These are phyloP conservation scores for Nephrocerus scutellatus DNA, from an alignment of 2,888 invertebrate genomes.

Conservation along the genomic window DNA sequence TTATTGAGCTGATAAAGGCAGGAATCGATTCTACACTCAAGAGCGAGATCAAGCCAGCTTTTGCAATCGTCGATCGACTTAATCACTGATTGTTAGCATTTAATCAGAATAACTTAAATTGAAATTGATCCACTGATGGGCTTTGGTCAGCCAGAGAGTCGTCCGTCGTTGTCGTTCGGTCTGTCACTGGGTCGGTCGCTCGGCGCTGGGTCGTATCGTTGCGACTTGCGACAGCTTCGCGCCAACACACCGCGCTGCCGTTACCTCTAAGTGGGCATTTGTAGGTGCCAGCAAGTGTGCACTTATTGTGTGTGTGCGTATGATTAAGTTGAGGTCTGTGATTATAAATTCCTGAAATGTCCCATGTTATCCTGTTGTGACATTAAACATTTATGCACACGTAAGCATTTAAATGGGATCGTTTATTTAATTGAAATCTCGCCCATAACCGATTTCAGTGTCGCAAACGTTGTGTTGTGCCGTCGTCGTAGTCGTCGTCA, in stretches of 20 bases:
- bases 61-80: no score
- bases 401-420: conserved; percentile 24
- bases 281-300: no score
- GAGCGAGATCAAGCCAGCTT: no score
- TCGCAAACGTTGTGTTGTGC: no score
- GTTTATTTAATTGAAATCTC: conserved; percentile 24
- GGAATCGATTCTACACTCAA: no score
- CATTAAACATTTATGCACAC: conserved; percentile 23
- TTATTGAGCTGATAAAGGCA: no score
- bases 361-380: conserved; percentile 21
- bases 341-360: conserved; percentile 23
- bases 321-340: conserved; percentile 18
- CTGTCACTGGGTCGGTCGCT: not conserved
- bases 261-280: no score
- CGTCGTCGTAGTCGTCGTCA: no score
- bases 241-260: no score
- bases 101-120: conserved; percentile 25
- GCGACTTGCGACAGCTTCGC: no score
- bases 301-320: not conserved
- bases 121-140: conserved; percentile 19
- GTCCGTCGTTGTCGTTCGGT: not conserved
- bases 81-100: conserved; percentile 24
- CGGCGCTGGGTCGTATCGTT: no score
- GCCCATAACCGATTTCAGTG: no score
- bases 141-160: not conserved